Evolutionary conservation across 2,113 vertebrate genomes (phyloP).

Genomic region (Prionailurus bengalensis): DNA sequence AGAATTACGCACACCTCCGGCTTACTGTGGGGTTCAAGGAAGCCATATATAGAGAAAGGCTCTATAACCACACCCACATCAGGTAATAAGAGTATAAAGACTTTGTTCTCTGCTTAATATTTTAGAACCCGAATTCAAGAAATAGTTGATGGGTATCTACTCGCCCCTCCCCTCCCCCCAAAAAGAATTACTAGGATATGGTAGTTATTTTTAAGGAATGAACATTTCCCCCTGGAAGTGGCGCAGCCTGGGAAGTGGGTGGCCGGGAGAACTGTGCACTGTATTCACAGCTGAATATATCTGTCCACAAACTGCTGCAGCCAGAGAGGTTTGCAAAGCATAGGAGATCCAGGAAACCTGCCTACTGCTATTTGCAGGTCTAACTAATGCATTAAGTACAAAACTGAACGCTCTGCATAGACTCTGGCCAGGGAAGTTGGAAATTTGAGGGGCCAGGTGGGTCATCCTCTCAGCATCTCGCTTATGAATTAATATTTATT

Average conservation of each 20-base stretch:
- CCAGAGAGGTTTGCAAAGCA: not conserved
- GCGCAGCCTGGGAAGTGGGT: not conserved
- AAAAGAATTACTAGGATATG: not conserved
- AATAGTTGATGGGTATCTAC: not conserved
- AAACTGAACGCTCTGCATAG: not conserved
- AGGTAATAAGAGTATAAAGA: not conserved
- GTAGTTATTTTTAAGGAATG: constrained; percentile 31
- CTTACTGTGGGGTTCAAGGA: not conserved
- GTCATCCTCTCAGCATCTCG: not conserved
- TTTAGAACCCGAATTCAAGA: constrained; percentile 14
- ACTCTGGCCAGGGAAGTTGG: not conserved
- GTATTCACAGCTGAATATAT: not conserved
- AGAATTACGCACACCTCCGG: not conserved
- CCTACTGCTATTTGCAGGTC: not conserved
- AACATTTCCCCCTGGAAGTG: not conserved
- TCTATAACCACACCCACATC: not conserved
- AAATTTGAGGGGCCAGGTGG: not conserved
- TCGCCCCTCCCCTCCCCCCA: accelerated
- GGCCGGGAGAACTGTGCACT: not conserved
- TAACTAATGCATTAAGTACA: not conserved
- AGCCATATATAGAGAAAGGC: not conserved
- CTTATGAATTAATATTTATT: not conserved
- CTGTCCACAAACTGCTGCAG: not conserved
- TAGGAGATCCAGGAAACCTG: not conserved
- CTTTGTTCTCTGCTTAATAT: constrained; percentile 8